Percentiles rank a stretch among this genome's conserved stretches.
These are phyloP conservation scores for Caracal caracal DNA, from an alignment of 2,113 vertebrate genomes.

Conservation along the genomic window DNA sequence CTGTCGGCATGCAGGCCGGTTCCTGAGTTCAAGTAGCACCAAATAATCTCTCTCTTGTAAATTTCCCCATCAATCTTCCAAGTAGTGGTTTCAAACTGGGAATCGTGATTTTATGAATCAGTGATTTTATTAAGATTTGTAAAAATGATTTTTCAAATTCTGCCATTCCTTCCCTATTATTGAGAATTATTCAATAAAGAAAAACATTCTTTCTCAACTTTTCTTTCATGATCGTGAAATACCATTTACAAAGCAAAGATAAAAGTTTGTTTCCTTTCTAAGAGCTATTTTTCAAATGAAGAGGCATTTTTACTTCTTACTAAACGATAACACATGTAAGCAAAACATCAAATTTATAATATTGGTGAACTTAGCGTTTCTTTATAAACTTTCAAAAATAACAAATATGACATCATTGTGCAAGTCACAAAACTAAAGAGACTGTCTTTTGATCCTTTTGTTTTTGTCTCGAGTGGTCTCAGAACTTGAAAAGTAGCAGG, in stretches of 20 bases:
- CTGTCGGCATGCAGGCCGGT: not conserved
- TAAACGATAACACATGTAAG: not conserved
- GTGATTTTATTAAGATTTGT: not conserved
- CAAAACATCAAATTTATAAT: not conserved
- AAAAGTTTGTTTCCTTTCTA: not conserved
- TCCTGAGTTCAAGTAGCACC: too few species aligned
- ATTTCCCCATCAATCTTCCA: not conserved
- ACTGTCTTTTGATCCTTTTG: not conserved
- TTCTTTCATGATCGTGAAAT: not conserved
- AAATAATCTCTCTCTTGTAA: not conserved
- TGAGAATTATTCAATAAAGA: not conserved
- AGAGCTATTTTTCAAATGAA: not conserved
- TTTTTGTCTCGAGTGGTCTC: not conserved
- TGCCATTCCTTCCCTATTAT: not conserved
- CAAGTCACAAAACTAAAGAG: not conserved
- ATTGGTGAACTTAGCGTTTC: not conserved
- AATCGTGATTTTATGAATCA: not conserved
- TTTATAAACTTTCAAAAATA: not conserved
- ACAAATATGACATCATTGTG: not conserved
- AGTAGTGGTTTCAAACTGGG: not conserved
- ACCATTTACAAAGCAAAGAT: not conserved
- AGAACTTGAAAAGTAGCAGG: not conserved
- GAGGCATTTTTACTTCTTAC: not conserved
- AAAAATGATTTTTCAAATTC: conserved; percentile 19
- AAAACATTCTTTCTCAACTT: not conserved